These are phyloP conservation scores for Pediacus dermestoides DNA, from an alignment of 2,888 invertebrate species.

Conservation along the genomic window DNA sequence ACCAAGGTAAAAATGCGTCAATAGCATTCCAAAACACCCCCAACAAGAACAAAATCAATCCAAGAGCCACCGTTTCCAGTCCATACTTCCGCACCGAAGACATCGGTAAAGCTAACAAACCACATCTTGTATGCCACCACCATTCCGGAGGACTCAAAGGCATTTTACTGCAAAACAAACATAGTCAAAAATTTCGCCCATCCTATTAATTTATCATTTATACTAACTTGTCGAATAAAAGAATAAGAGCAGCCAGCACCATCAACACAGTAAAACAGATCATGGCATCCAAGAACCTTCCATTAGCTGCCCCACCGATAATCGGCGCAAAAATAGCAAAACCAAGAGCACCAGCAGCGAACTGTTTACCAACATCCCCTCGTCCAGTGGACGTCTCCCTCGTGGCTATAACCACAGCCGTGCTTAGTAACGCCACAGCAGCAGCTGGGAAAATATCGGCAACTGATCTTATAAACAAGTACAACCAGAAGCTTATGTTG, in stretches of 20 bases:
- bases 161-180: conserved; percentile 57
- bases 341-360: conserved; percentile 72
- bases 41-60: conserved; percentile 65
- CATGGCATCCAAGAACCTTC: conserved; percentile 55
- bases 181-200: conserved; percentile 5
- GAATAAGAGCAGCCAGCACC: conserved; percentile 61
- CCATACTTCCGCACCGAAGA: conserved; percentile 72
- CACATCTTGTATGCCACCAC: conserved; percentile 84
- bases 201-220: not conserved
- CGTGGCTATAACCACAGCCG: conserved; percentile 78
- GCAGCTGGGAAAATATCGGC: conserved; percentile 77
- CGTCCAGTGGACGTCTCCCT: conserved; percentile 75
- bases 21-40: conserved; percentile 79
- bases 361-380: conserved; percentile 74
- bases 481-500: conserved; percentile 65
- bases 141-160: conserved; percentile 79
- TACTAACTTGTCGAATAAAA: conserved; percentile 56
- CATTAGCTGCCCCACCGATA: conserved; percentile 45
- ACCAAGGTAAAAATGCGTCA: conserved; percentile 74
- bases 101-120: conserved; percentile 75
- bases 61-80: conserved; percentile 68
- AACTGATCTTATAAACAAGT: conserved; percentile 64
- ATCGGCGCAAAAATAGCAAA: conserved; percentile 68
- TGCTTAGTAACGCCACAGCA: conserved; percentile 65
- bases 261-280: conserved; percentile 56